Evolutionary conservation across 2,797 vertebrate genomes (phyloP), one percentile per base, ranked within the genome.

Genomic region (Decapterus maruadsi): DNA sequence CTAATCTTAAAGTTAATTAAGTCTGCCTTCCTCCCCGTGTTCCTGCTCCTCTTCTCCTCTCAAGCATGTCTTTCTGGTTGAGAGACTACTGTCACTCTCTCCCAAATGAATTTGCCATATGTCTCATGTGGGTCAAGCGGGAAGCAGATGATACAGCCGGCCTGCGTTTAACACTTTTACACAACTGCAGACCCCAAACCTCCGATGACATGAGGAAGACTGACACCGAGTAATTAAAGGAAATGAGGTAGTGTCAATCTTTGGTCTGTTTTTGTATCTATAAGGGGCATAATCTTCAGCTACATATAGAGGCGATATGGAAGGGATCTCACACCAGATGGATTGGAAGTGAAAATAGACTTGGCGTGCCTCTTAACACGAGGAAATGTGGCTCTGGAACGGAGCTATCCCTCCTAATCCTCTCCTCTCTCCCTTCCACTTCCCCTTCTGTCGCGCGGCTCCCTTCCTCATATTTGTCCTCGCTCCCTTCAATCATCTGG

Each of bases 1-100:
- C 86, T 93, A 90, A 92, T 93, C 89, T 90, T 68, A 87, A 90
- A 92, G 91, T 93, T 91, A 93, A 93, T 92, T 89, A 89, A 92
- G 84, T 92, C 90, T 83, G 82, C 71, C 86, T 87, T 80, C 81
- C 83, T 85, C 64, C 34, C 72, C 17, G 46, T 87, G 72, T 85
- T 89, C 54, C 78, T 54, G 78, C 86, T 88, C 84, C 72, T 81
- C 80, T 80, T 81, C 81, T 84, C 81, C 85, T 89, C 80, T 88
- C 85, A 82, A 86, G 87, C 90, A 69, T 89, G 89, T 80, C 83
- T 90, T 87, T 83, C 78, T 88, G 87, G 83, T 84, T 90, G 87
- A 90, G 85, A 82, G 85, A 85, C 83, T 61, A 81, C 90, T 87
- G 87, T 90, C 90, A 89, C 84, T 90, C 83, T 85, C 63, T 75